Evolutionary conservation across 1,140 invertebrate genomes (phyloP), one percentile per base, ranked within the genome.

Genomic region (Eumaeus atala): DNA sequence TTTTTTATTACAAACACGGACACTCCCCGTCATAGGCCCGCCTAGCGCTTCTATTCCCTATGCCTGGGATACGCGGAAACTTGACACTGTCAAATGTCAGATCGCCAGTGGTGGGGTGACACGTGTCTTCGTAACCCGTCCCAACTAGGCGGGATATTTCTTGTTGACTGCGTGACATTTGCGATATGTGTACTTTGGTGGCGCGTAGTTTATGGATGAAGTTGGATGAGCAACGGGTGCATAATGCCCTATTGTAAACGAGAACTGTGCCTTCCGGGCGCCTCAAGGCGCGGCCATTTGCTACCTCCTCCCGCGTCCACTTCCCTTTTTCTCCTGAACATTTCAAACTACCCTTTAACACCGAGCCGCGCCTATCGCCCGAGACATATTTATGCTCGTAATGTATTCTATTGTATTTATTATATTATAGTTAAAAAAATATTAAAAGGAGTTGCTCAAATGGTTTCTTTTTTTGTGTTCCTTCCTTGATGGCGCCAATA

Each of bases 381-480:
- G 77, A 70, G 69, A 76, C 70, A 71, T 75, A 59, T 70, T 70
- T 74, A 80, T 80, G 74, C 77, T 81, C 77, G 74, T 80, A 74
- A 74, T 82, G 78, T 84, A 83, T 82, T 79, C 72, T 77, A 79
- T 80, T 82, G 75, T 82, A 84, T 77, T 82, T 80, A 76, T 74
- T 75, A 78, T 75, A 82, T 79, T 67, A 82, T 84, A 84, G 81
- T 82, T 82, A 75, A 78, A 71, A 78, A 76, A 61, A 75, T 74
- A 75, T 84, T 74, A 84, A 77, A 84, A 28, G 80, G 76, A 82
- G 81, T 84, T 84, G 81, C 81, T 82, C 81, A 84, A 82, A 79
- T 21, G 16, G 48, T 62, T 59, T 54, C 48, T 62, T 75, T 76
- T 72, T 21, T 53, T 60, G 72, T 42, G 18, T 12, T 18, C 37